These are phyloP conservation scores for Anarsia innoxiella DNA, from an alignment of 2,888 invertebrate genomes.

Conservation along the genomic window DNA sequence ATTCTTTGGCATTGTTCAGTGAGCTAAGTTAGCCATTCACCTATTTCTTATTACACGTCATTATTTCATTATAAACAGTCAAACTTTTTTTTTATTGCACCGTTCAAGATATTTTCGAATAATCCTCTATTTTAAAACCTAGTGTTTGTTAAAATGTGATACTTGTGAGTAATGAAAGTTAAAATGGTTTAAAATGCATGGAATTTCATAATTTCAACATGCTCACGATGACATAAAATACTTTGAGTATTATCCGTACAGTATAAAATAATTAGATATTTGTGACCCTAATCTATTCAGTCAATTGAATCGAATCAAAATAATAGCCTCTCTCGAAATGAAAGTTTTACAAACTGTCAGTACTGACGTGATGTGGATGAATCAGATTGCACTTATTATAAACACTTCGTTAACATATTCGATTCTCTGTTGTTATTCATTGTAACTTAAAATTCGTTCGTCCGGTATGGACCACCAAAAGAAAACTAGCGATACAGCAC, in stretches of 20 bases:
- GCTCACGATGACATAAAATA: constrained; percentile 33
- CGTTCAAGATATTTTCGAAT: constrained; percentile 34
- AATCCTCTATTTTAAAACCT: constrained; percentile 17
- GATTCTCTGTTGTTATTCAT: constrained; percentile 22
- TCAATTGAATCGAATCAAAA: constrained; percentile 70
- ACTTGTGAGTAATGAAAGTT: constrained; percentile 23
- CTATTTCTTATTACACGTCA: constrained; percentile 24
- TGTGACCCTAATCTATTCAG: constrained; percentile 73
- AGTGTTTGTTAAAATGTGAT: constrained; percentile 14
- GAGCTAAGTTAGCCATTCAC: constrained; percentile 56
- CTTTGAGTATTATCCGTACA: constrained; percentile 57
- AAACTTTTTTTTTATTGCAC: constrained; percentile 63
- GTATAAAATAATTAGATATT: constrained; percentile 50
- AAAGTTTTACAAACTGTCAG: constrained; percentile 45
- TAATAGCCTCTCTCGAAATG: constrained; percentile 67
- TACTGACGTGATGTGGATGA: constrained; percentile 28
- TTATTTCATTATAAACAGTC: constrained; percentile 25
- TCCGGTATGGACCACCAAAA: constrained; percentile 25
- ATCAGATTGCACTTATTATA: constrained; percentile 30
- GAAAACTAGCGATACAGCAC: constrained; percentile 34
- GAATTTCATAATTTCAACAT: constrained; percentile 32
- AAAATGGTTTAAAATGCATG: constrained; percentile 26
- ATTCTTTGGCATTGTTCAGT: constrained; percentile 73
- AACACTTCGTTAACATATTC: constrained; percentile 22
- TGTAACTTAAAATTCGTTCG: constrained; percentile 25